phyloP scores from a whole-genome alignment of 2,113 vertebrate species.

The Pseudopipra pipra region DNA sequence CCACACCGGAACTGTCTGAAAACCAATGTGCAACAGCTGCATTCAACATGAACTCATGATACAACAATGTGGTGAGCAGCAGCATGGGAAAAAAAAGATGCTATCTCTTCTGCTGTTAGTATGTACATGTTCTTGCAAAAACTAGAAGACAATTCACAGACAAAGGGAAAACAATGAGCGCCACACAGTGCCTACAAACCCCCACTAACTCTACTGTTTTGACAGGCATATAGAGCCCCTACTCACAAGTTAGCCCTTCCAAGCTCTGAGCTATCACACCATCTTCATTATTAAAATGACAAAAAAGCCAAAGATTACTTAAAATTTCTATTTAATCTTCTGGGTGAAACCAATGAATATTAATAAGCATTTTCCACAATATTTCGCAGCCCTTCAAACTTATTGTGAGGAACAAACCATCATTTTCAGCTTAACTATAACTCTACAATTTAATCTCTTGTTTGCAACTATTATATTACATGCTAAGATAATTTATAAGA shows the following conservation, averaged over 20 bases:
- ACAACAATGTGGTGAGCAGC: background rate
- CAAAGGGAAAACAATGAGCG: background rate
- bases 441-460: background rate
- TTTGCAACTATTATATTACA: background rate
- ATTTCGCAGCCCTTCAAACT: background rate
- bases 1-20: background rate
- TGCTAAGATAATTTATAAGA: background rate
- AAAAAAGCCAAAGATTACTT: background rate
- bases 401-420: background rate
- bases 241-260: background rate
- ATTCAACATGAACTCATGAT: accelerated
- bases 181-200: background rate
- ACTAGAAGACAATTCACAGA: background rate
- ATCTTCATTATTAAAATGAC: background rate
- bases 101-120: background rate
- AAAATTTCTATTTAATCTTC: background rate
- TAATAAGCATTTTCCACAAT: background rate
- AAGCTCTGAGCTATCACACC: background rate
- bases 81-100: background rate
- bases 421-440: background rate
- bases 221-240: background rate
- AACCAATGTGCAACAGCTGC: background rate
- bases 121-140: background rate
- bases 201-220: background rate
- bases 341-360: background rate